Evolutionary conservation across 2,888 invertebrate species (phyloP), one percentile per base, ranked within the genome.

Genomic region (Argyra leucocephala): DNA sequence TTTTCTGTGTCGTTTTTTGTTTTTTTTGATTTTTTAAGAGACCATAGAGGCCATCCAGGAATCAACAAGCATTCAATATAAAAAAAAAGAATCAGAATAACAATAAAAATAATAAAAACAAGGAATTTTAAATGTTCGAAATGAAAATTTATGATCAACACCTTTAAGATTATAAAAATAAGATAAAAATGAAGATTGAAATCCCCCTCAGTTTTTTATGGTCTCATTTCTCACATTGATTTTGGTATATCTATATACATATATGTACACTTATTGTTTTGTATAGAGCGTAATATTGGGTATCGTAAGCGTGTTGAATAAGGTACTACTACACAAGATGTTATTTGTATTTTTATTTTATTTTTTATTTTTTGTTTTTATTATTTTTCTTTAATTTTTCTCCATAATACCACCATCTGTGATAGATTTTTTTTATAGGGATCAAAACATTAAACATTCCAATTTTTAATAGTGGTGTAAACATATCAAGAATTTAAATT

Each of bases 91-190:
- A 37, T 37, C 5, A 37, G 3, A 37, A 37, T 9, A 37, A 37
- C 12, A 37, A 48, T 58, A 57, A 57, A 62, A 62, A 62, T 36
- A 24, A 64, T 61, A 65, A 57, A 58, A 48, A 6, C 1, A 18
- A 48, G 15, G 18, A 48, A 48, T 48, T 48, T 18, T 59, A 59
- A 59, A 59, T 18, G 59, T 59, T 59, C 59, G 75, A 75, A 76
- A 76, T 74, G 74, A 75, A 73, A 77, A 76, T 76, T 76, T 76
- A 77, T 77, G 78, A 77, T 76, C 76, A 76, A 76, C 78, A 77
- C 78, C 77, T 76, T 75, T 73, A 71, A 73, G 73, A 69, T 69
- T 68, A 26, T 24, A 26, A 67, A 65, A 66, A 69, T 66, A 64
- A 68, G 67, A 69, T 68, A 68, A 69, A 67, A 67, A 64, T 66